Conservation (phyloP, 2,888 invertebrate genomes). For the Dorcus hopei region DNA sequence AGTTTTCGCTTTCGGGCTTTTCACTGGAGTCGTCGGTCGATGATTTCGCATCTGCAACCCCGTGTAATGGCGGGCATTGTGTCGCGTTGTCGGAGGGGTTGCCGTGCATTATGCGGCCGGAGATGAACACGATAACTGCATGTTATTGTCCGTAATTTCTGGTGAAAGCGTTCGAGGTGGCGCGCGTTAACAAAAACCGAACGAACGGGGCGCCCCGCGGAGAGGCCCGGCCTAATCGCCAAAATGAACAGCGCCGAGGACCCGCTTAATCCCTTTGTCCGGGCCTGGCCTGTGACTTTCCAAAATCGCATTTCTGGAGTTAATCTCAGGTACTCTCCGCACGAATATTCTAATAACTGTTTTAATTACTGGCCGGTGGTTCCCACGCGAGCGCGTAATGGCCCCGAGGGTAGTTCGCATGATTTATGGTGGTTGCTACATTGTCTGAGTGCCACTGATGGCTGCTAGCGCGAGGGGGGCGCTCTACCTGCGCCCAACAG, state of each 20-base stretch:
- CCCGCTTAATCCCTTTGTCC: constrained; percentile 12
- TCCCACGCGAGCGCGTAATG: constrained; percentile 15
- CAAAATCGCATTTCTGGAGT: constrained; percentile 16
- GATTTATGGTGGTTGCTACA: constrained; percentile 14
- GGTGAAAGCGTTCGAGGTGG: constrained; percentile 12
- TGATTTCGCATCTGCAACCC: constrained; percentile 6
- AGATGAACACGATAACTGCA: constrained; percentile 19
- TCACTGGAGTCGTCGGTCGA: too few relatives aligned
- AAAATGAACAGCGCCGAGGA: constrained; percentile 20
- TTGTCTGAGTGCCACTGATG: constrained; percentile 14
- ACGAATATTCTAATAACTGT: constrained; percentile 9
- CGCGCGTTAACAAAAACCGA: not conserved
- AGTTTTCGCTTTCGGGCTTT: too few relatives aligned
- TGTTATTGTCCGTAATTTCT: constrained; percentile 30
- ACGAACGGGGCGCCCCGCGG: constrained; percentile 9
- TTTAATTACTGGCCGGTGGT: constrained; percentile 13
- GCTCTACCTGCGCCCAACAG: constrained; percentile 28
- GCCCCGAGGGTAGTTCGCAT: constrained; percentile 9
- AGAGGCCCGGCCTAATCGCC: constrained; percentile 14
- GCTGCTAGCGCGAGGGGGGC: constrained; percentile 3
- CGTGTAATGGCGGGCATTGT: constrained; percentile 7
- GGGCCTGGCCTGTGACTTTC: constrained; percentile 7
- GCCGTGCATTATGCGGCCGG: constrained; percentile 13
- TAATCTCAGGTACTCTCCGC: constrained; percentile 4
- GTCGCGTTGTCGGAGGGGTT: constrained; percentile 9